A percentile compares a stretch with the other conserved stretches of the same genome.
Evolutionary conservation across 1,140 invertebrate species (phyloP).

Genomic region (Saccostrea glomerata): DNA sequence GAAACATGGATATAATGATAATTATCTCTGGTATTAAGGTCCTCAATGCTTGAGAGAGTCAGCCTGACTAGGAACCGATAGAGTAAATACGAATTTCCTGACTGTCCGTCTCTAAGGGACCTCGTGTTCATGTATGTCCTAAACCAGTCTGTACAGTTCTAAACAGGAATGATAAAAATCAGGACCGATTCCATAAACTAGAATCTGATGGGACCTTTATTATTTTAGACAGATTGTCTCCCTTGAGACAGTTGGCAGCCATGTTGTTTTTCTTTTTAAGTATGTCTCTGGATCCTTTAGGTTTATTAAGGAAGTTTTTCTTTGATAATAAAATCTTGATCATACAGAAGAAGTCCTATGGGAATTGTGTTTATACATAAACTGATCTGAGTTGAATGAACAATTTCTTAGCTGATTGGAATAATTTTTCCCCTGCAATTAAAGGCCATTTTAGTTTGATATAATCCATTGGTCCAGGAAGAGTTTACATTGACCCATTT

Average conservation of each 20-base stretch:
- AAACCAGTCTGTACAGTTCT: neutral
- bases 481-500: too few species aligned
- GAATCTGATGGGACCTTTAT: neutral
- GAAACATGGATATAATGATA: neutral
- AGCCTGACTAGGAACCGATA: neutral
- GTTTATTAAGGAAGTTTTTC: neutral
- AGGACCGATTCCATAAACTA: neutral
- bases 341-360: neutral
- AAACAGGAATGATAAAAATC: neutral
- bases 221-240: constrained; percentile 11
- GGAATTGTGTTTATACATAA: neutral
- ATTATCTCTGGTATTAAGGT: neutral
- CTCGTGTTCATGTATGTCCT: neutral
- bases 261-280: neutral
- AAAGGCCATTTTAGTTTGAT: neutral
- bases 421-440: neutral
- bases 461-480: too few species aligned
- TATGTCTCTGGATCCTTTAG: neutral
- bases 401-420: too few species aligned
- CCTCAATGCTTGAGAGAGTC: neutral
- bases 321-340: neutral
- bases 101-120: neutral
- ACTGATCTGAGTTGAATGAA: neutral
- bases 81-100: neutral
- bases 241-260: neutral